Conservation (phyloP, 1,140 invertebrate species). For the Mercenaria mercenaria region DNA sequence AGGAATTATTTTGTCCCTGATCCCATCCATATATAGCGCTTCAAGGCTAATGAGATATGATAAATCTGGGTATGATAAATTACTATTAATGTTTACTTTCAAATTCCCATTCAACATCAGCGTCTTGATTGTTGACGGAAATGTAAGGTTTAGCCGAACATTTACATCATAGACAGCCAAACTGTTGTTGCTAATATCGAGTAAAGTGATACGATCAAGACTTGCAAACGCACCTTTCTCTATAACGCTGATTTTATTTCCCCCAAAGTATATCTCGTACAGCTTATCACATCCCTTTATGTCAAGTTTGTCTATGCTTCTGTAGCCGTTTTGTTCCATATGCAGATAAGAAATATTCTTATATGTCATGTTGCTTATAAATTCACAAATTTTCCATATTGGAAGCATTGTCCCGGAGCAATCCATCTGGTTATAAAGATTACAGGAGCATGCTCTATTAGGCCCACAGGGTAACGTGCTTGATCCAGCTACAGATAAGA, state of each 20-base stretch:
- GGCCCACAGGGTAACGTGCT: constrained; percentile 13
- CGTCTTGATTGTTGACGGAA: neutral
- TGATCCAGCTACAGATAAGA: too few species aligned
- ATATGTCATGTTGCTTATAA: neutral
- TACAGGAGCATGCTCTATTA: neutral
- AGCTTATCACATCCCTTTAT: constrained; percentile 45
- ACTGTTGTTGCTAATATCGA: constrained; percentile 3
- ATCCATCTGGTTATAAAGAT: neutral
- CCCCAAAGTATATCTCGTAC: constrained; percentile 30
- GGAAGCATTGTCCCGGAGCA: neutral
- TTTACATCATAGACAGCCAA: neutral
- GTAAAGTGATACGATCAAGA: neutral
- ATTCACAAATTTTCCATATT: neutral
- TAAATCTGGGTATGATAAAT: neutral
- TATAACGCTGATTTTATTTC: constrained; percentile 13
- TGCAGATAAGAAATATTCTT: neutral
- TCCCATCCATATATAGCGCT: neutral
- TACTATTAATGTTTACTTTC: neutral
- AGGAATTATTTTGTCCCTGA: neutral
- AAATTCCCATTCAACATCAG: constrained; percentile 1
- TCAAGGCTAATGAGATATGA: neutral
- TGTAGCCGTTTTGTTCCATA: neutral
- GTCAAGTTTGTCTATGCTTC: neutral
- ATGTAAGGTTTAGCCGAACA: too few species aligned
- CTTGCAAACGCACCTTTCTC: neutral